Base-by-base conservation (phyloP, 2,113 vertebrate species). In the Pterophyllum scalare region DNA sequence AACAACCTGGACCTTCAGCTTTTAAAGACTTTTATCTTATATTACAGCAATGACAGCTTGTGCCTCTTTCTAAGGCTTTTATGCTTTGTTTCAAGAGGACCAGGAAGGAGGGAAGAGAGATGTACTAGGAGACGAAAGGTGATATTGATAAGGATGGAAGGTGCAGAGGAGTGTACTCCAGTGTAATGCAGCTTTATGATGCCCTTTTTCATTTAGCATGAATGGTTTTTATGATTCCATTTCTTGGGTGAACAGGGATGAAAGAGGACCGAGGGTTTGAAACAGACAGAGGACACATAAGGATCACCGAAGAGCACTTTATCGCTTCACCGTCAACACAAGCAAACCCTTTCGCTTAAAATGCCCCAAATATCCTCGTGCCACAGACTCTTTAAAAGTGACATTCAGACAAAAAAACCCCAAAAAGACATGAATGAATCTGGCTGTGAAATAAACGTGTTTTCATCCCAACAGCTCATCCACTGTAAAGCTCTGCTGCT, bases 1-100 rank as follows among this genome's bases (percentile, higher is more conserved):
- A 0, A n/a, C 81, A 88, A 85, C 79, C 67, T 6, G 31, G 88
- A 89, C 91, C 93, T 94, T 93, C 87, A 90, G 91, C 93, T 94
- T 94, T 94, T 94, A 96, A 94, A 95, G 91, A 95, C 95, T 95
- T 96, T 95, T 95, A 96, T 95, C 95, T 95, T 90, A 92, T 93
- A 92, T 93, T 94, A 94, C 92, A 88, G 91, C 89, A 92, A 90
- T 95, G 95, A 96, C 93, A 93, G 92, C 95, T 94, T 92, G 92
- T 79, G 82, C 86, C 85, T 94, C 94, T 95, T 95, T 95, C 94
- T 93, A 88, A 93, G 86, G 92, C 93, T 92, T 95, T 95, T 94
- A 95, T 94, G 90, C 90, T 88, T 89, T 94, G 89, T 94, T 95
- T 94, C 93, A 88, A 90, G 84, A 83, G 91, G 91, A 75, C 40